phyloP scores from a whole-genome alignment of 2,888 invertebrate genomes.

The Tipula lateralis region DNA sequence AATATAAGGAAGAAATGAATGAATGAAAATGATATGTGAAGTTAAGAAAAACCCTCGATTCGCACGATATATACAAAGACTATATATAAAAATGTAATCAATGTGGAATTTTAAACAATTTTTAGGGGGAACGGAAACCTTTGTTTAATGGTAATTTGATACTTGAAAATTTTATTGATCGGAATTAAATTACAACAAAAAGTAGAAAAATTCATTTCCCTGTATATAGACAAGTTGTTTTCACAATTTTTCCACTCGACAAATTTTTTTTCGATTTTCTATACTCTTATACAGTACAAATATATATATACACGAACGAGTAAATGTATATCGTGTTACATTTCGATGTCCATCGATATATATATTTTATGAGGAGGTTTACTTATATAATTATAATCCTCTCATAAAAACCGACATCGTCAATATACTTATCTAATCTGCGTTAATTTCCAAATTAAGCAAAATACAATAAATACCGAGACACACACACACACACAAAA shows the following conservation, averaged over 20 bases:
- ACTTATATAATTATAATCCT: constrained; percentile 4
- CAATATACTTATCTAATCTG: constrained; percentile 19
- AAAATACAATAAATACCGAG: background rate
- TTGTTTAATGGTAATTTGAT: background rate
- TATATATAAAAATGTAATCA: background rate
- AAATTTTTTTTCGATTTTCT: background rate
- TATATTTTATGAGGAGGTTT: background rate
- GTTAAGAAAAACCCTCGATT: background rate
- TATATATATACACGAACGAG: background rate
- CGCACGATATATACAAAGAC: background rate
- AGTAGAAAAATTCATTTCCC: background rate
- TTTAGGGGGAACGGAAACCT: background rate
- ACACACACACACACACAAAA: background rate
- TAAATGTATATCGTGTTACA: background rate
- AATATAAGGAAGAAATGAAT: background rate
- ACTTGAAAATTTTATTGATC: constrained; percentile 24
- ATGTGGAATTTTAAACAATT: background rate
- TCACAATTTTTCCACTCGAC: constrained; percentile 11
- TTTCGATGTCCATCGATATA: background rate
- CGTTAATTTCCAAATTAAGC: constrained; percentile 24
- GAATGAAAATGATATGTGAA: background rate
- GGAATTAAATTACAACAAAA: constrained; percentile 11
- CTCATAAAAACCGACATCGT: background rate
- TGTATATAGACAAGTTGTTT: background rate
- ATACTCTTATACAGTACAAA: background rate